A percentile compares a stretch with the other conserved stretches of the same genome.
phyloP scores from a whole-genome alignment of 1,140 invertebrate genomes.

The Asbolus verrucosus region DNA sequence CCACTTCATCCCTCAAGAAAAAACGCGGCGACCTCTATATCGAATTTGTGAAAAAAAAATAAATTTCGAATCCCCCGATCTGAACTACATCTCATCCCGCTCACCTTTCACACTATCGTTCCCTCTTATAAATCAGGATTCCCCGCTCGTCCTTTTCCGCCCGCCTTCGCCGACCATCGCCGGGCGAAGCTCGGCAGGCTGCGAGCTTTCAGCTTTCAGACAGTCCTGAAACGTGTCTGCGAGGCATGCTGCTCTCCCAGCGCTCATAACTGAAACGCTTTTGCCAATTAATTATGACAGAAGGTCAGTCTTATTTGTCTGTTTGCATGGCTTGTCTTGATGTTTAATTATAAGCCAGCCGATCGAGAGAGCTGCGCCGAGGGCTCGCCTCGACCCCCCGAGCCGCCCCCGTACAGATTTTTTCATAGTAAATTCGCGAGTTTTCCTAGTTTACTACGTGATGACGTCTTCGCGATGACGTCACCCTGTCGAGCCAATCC shows the following conservation, averaged over 20 bases:
- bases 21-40: too few relatives aligned
- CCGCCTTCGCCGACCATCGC: background rate
- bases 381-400: too few relatives aligned
- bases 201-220: constrained; percentile 31
- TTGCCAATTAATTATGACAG: constrained; percentile 48
- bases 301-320: constrained; percentile 47
- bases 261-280: constrained; percentile 20
- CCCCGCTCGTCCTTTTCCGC: background rate
- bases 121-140: constrained; percentile 24
- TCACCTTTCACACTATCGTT: constrained; percentile 20
- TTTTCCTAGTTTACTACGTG: constrained; percentile 25
- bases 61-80: too few relatives aligned
- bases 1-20: too few relatives aligned
- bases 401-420: too few relatives aligned
- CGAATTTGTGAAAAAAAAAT: constrained; percentile 20
- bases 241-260: constrained; percentile 32
- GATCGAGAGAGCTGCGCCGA: too few relatives aligned
- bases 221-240: constrained; percentile 37
- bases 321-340: constrained; percentile 44
- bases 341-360: constrained; percentile 27
- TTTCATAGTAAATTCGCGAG: background rate
- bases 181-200: constrained; percentile 21
- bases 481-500: background rate
- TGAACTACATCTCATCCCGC: background rate
- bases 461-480: constrained; percentile 25